These are phyloP conservation scores for Panthera leo DNA, from an alignment of 2,113 vertebrate species.

Conservation along the genomic window DNA sequence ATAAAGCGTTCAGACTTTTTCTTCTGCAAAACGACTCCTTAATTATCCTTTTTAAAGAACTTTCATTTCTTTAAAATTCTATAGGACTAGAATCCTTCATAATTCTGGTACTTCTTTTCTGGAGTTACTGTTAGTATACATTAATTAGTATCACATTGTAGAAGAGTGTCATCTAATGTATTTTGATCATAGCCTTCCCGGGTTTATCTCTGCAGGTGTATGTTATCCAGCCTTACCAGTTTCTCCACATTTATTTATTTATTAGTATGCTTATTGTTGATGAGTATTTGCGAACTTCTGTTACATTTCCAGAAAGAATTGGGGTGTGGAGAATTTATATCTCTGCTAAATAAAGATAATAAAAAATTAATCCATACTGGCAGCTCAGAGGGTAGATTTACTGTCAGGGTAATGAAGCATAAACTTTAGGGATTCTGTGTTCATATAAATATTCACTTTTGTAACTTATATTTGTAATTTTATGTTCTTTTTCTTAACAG, in stretches of 20 bases:
- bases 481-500: conserved; percentile 3
- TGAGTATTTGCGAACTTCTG: conserved; percentile 29
- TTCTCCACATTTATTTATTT: conserved; percentile 10
- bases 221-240: not conserved
- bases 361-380: not conserved
- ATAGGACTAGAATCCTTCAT: not conserved
- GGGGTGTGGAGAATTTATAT: not conserved
- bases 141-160: not conserved
- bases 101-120: not conserved
- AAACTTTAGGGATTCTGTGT: not conserved
- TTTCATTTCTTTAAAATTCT: conserved; percentile 21
- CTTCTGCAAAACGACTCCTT: not conserved
- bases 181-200: not conserved
- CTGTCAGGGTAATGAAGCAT: not conserved
- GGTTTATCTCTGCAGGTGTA: not conserved
- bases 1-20: conserved; percentile 7
- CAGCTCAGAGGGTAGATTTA: not conserved
- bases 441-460: not conserved
- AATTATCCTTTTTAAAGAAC: not conserved
- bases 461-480: not conserved
- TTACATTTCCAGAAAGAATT: conserved; percentile 34
- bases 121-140: not conserved
- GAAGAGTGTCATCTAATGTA: not conserved
- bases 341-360: conserved; percentile 22
- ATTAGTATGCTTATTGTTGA: conserved; percentile 37